Base-by-base conservation (phyloP, 2,888 invertebrate species). In the Epirrhoe alternata region DNA sequence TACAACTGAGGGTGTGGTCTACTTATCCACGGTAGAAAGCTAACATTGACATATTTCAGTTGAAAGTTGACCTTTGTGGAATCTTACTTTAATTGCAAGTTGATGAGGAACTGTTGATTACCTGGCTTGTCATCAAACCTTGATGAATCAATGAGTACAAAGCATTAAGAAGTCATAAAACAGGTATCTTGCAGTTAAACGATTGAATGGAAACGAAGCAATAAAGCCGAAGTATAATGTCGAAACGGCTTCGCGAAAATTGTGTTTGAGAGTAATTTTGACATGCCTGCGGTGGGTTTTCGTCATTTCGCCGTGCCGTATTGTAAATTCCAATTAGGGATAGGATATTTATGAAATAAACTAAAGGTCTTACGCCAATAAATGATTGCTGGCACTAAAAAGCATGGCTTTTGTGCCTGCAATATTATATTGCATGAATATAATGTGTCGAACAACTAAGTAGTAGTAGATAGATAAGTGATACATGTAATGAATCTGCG, bases 261-360 rank as follows among this genome's bases (percentile, higher is more conserved):
- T 63, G 62, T 70, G 70, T 61, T 47, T 47, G 31, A 42, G 42
- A 60, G 73, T 74, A 77, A 79, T 77, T 79, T 78, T 70, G 75
- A 77, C 78, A 75, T 83, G 74, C 73, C 78, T 82, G 84, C 75
- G 83, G 84, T 83, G 71, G 57, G 68, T 79, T 82, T 83, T 79
- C 82, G 77, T 75, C 77, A 80, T 77, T 74, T 77, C 61, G 73
- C 75, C 74, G 72, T 70, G 67, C 69, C 52, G 61, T 73, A 66
- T 70, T 73, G 74, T 73, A 75, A 74, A 74, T 74, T 73, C 61
- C 73, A 75, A 79, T 77, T 71, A 78, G 72, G 58, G 71, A 70
- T 71, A 71, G 61, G 61, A 65, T 54, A 61, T 66, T 68, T 66
- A 68, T 61, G 66, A 70, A 61, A 55, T 66, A 66, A 49, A 38